phyloP scores from a whole-genome alignment of 1,140 invertebrate species.

The Coenobita brevimanus region DNA sequence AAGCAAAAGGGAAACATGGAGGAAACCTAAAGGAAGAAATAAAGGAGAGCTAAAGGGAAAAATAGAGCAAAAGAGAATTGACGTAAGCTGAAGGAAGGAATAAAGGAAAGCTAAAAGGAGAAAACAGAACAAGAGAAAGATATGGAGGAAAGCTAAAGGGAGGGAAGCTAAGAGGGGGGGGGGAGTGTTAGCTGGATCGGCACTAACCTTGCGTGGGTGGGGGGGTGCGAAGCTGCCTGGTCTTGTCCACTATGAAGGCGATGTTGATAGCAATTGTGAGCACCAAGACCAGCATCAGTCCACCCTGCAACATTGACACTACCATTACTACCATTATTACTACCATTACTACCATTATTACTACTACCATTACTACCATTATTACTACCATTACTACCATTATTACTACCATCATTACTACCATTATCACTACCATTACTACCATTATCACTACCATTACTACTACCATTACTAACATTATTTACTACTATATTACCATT shows the following conservation, averaged over 20 bases:
- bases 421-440: slow-evolving; percentile 3
- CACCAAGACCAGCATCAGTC: slow-evolving; percentile 24
- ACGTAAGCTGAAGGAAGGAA: too few relatives aligned
- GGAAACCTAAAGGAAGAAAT: too few relatives aligned
- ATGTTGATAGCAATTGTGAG: slow-evolving; percentile 32
- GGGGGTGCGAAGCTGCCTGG: slow-evolving; percentile 13
- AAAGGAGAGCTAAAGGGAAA: too few relatives aligned
- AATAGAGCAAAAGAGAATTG: too few relatives aligned
- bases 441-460: slow-evolving; percentile 2
- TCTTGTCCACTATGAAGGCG: slow-evolving; percentile 50
- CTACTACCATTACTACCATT: slow-evolving; percentile 2
- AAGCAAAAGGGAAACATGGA: too few relatives aligned
- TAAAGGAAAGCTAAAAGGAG: too few relatives aligned
- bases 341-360: slow-evolving; percentile 3
- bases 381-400: slow-evolving; percentile 2
- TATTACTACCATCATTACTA: slow-evolving; percentile 3
- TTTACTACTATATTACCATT: too few relatives aligned
- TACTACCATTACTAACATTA: not conserved
- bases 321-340: not conserved
- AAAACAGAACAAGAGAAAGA: too few relatives aligned
- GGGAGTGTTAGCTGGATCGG: not conserved
- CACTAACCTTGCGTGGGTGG: not conserved
- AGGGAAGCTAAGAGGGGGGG: too few relatives aligned
- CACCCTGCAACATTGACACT: slow-evolving; percentile 3
- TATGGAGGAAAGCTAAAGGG: too few relatives aligned